These are phyloP conservation scores for Paracentrotus lividus DNA, from an alignment of 53 echinoderm and acorn worm genomes.

Conservation along the genomic window DNA sequence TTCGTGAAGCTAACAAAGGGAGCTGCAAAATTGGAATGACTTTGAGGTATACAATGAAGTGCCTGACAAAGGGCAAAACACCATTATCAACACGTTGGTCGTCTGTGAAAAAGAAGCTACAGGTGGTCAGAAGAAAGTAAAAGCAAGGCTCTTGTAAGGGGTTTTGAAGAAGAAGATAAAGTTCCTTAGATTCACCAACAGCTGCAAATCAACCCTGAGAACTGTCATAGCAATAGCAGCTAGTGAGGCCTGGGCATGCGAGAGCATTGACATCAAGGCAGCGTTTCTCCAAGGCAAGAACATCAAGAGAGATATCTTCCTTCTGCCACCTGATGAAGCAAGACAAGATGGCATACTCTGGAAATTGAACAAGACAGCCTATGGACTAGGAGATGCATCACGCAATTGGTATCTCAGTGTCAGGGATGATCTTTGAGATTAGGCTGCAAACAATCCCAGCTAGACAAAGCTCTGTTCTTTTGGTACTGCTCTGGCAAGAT, in stretches of 20 bases:
- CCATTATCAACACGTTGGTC: slow-evolving; percentile 68
- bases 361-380: slow-evolving; percentile 71
- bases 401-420: slow-evolving; percentile 73
- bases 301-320: slow-evolving; percentile 57
- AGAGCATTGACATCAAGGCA: slow-evolving; percentile 73
- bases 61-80: slow-evolving; percentile 62
- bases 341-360: slow-evolving; percentile 58
- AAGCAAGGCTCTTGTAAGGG: slow-evolving; percentile 71
- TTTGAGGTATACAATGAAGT: slow-evolving; percentile 71
- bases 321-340: slow-evolving; percentile 68
- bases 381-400: slow-evolving; percentile 78
- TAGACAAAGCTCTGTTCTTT: slow-evolving; percentile 61
- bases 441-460: slow-evolving; percentile 65
- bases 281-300: slow-evolving; percentile 68
- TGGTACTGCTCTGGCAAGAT: slow-evolving; percentile 45
- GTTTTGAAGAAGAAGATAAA: slow-evolving; percentile 73
- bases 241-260: slow-evolving; percentile 69
- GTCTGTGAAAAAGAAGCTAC: slow-evolving; percentile 67
- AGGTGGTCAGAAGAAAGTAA: slow-evolving; percentile 59
- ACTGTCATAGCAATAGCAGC: no score
- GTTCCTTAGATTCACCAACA: slow-evolving; percentile 74
- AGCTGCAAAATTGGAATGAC: slow-evolving; percentile 71
- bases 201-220: slow-evolving; percentile 59
- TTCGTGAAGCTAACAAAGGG: slow-evolving; percentile 45
- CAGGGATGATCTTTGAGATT: slow-evolving; percentile 59